phyloP scores from a whole-genome alignment of 2,113 vertebrate genomes.

The Helogale parvula region DNA sequence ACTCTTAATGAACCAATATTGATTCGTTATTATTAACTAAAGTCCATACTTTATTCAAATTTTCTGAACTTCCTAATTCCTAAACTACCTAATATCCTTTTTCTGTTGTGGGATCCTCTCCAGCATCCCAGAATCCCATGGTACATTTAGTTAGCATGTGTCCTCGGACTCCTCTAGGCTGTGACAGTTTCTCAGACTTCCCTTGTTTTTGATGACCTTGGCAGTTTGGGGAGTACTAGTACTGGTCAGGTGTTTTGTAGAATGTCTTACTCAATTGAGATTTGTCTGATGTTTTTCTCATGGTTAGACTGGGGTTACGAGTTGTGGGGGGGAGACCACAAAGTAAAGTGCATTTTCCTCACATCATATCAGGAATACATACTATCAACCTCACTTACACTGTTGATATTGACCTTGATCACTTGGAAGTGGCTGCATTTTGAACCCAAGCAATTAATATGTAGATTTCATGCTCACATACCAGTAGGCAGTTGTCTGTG shows the following conservation, averaged over 20 bases:
- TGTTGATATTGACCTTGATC: slow-evolving; percentile 9
- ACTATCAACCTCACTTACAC: neutral
- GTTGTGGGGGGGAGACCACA: neutral
- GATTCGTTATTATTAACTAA: slow-evolving; percentile 1
- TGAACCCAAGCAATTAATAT: neutral
- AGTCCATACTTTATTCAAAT: neutral
- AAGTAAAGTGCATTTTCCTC: slow-evolving; percentile 7
- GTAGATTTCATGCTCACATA: neutral
- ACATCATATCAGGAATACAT: neutral
- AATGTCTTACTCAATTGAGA: neutral
- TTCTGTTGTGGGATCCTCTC: neutral
- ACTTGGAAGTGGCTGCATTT: slow-evolving; percentile 6
- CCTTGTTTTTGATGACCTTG: neutral
- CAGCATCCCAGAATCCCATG: neutral
- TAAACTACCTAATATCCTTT: neutral
- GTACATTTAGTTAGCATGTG: neutral
- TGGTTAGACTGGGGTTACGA: neutral
- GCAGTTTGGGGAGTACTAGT: neutral
- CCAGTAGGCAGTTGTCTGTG: neutral
- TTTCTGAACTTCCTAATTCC: slow-evolving; percentile 36
- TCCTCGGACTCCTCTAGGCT: neutral
- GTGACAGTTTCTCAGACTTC: slow-evolving; percentile 1
- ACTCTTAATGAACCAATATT: slow-evolving; percentile 1
- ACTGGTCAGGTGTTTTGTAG: slow-evolving; percentile 21
- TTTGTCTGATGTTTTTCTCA: slow-evolving; percentile 46